Conservation (phyloP, 2,888 invertebrate genomes). For the Endomychus coccineus region DNA sequence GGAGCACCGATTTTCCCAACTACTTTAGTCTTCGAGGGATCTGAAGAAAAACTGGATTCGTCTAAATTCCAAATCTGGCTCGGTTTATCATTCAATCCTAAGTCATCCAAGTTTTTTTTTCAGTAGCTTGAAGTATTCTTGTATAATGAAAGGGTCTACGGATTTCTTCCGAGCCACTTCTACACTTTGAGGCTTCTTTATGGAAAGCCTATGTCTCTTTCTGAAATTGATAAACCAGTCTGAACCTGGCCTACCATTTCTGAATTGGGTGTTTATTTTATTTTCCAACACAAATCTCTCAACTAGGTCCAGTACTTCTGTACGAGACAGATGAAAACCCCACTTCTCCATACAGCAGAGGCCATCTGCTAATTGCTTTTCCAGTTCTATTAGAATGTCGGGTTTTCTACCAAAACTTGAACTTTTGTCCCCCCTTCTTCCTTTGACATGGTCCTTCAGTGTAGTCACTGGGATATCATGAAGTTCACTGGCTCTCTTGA, state of each 20-base stretch:
- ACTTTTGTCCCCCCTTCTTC: slow-evolving; percentile 16
- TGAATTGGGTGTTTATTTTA: slow-evolving; percentile 26
- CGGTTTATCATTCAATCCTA: slow-evolving; percentile 1
- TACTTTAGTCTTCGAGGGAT: slow-evolving; percentile 17
- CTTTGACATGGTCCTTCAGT: slow-evolving; percentile 17
- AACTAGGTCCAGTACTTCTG: slow-evolving; percentile 28
- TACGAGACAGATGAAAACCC: slow-evolving; percentile 28
- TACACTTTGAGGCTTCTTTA: slow-evolving; percentile 31
- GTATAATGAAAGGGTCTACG: background rate
- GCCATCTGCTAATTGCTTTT: slow-evolving; percentile 22
- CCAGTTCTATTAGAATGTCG: slow-evolving; percentile 22
- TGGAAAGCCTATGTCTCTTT: slow-evolving; percentile 27
- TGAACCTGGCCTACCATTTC: slow-evolving; percentile 26
- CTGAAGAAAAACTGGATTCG: slow-evolving; percentile 15
- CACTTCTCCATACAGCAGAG: slow-evolving; percentile 26
- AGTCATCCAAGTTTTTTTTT: no score
- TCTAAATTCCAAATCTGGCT: slow-evolving; percentile 21
- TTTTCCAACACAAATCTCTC: slow-evolving; percentile 24
- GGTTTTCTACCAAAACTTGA: slow-evolving; percentile 23
- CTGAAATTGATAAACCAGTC: slow-evolving; percentile 29
- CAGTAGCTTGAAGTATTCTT: slow-evolving; percentile 9
- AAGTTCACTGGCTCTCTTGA: background rate
- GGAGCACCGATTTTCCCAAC: no score
- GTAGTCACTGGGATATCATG: slow-evolving; percentile 17
- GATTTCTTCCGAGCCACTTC: slow-evolving; percentile 18